A percentile compares a stretch with the other conserved stretches of the same genome.
These are phyloP conservation scores for Anthopleura xanthogrammica DNA, from an alignment of 92 coral and sea anemone species.

Conservation along the genomic window DNA sequence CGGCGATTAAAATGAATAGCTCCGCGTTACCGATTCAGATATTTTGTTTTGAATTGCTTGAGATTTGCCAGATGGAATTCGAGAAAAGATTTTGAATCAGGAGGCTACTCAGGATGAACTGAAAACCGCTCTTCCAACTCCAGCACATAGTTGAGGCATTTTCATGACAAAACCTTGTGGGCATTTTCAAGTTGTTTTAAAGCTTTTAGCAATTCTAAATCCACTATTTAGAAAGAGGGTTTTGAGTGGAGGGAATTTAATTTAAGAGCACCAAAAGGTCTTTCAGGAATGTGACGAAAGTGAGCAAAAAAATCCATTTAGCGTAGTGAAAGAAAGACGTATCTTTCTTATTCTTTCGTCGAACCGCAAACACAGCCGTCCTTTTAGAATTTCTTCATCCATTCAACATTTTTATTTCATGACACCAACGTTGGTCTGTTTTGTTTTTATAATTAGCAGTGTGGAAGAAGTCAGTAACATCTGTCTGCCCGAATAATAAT, in stretches of 20 bases:
- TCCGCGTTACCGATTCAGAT: constrained; percentile 2
- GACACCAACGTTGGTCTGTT: constrained; percentile 8
- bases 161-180: not conserved
- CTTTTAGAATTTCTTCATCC: constrained; percentile 7
- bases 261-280: not conserved
- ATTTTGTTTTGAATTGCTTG: not conserved
- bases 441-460: constrained; percentile 67
- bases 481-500: constrained; percentile 34
- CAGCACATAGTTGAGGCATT: not conserved
- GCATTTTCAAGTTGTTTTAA: constrained; percentile 10
- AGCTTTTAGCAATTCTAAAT: constrained; percentile 21
- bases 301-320: not conserved
- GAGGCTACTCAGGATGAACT: not conserved
- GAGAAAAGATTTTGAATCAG: not conserved
- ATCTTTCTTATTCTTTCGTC: not conserved
- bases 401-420: constrained; percentile 46
- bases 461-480: constrained; percentile 23
- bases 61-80: not conserved
- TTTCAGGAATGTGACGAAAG: not conserved
- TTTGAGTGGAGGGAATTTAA: not conserved
- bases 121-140: not conserved
- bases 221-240: constrained; percentile 9
- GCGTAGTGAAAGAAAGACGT: not conserved
- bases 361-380: not conserved
- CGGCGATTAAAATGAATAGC: constrained; percentile 2